A percentile compares a stretch with the other conserved stretches of the same genome.
phyloP scores from a whole-genome alignment of 1,140 invertebrate species.

The Eumaeus atala region DNA sequence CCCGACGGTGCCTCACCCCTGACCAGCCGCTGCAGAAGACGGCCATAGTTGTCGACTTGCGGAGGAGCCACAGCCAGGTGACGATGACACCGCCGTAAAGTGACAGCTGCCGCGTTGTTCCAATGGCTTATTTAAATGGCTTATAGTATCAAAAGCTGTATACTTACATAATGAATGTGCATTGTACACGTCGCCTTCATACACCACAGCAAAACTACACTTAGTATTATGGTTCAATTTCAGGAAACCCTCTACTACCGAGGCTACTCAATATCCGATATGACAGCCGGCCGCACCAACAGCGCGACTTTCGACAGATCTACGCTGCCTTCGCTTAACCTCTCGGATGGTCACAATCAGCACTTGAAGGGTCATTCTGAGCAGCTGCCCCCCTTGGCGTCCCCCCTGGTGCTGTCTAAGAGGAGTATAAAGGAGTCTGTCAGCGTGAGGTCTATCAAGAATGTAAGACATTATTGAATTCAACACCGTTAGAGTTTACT shows the following conservation, averaged over 20 bases:
- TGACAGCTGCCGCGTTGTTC: too few species aligned
- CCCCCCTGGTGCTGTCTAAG: conserved; percentile 52
- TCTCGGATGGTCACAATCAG: conserved; percentile 47
- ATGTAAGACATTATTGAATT: conserved; percentile 29
- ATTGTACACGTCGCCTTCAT: too few species aligned
- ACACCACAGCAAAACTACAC: neutral
- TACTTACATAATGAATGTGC: too few species aligned
- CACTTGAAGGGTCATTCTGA: conserved; percentile 52
- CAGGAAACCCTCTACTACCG: conserved; percentile 72
- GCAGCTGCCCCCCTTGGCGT: conserved; percentile 62
- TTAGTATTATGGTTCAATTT: neutral
- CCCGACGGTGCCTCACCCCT: conserved; percentile 63
- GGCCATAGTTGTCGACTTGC: conserved; percentile 72
- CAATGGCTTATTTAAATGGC: too few species aligned
- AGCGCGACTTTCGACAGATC: conserved; percentile 52
- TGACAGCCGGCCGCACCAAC: conserved; percentile 48
- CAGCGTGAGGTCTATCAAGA: conserved; percentile 41
- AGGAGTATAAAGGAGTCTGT: conserved; percentile 41
- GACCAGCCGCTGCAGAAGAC: conserved; percentile 63
- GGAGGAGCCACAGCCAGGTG: conserved; percentile 76
- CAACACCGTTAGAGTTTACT: too few species aligned
- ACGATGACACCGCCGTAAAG: conserved; percentile 79
- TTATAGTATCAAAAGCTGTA: too few species aligned
- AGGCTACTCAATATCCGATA: conserved; percentile 65
- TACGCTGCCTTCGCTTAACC: conserved; percentile 50